phyloP scores from a whole-genome alignment of 2,113 vertebrate species.

The Ellobius talpinus region DNA sequence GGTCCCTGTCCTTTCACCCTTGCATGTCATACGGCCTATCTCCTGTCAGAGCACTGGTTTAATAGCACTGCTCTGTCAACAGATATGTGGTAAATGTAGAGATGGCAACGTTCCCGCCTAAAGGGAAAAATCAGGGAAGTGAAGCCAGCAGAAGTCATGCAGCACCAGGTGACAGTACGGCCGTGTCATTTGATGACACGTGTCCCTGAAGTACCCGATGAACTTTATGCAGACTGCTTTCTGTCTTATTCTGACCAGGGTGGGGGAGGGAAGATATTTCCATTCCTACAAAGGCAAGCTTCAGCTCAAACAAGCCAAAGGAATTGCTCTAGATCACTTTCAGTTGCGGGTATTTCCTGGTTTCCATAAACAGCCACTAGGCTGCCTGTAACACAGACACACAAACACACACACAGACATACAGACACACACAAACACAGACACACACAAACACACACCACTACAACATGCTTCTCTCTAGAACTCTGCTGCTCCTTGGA shows the following conservation, averaged over 20 bases:
- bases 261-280: constrained; percentile 50
- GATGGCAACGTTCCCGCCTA: constrained; percentile 22
- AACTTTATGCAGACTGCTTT: constrained; percentile 36
- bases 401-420: neutral
- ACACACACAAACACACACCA: neutral
- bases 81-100: constrained; percentile 59
- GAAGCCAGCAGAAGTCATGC: constrained; percentile 52
- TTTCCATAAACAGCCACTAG: neutral
- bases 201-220: constrained; percentile 41
- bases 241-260: constrained; percentile 59
- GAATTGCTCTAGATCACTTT: constrained; percentile 1
- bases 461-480: neutral
- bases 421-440: neutral
- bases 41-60: constrained; percentile 64
- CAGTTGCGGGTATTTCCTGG: constrained; percentile 28
- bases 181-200: constrained; percentile 53
- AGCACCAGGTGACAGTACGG: constrained; percentile 60
- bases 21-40: constrained; percentile 57
- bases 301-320: neutral
- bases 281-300: constrained; percentile 37
- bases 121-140: constrained; percentile 48
- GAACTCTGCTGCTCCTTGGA: neutral
- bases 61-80: constrained; percentile 37
- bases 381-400: neutral
- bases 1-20: constrained; percentile 70